phyloP scores from a whole-genome alignment of 64 coral and sea anemone species.

The Acropora tenuis region DNA sequence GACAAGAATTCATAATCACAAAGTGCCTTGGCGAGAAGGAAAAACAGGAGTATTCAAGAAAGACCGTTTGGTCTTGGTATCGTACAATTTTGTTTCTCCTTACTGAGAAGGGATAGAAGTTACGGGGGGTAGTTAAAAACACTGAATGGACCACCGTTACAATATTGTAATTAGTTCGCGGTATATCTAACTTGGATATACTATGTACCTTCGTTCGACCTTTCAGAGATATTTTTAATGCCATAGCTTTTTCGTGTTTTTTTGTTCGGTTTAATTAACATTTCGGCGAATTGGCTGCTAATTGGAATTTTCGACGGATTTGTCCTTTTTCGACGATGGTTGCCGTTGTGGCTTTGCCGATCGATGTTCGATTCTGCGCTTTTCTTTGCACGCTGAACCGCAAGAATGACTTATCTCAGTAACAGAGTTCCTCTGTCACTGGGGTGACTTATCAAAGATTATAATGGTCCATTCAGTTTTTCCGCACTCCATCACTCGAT shows the following conservation, averaged over 20 bases:
- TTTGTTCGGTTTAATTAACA: background rate
- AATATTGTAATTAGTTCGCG: background rate
- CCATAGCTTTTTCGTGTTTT: background rate
- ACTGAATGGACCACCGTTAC: background rate
- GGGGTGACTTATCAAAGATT: background rate
- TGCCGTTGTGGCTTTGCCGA: too few species aligned
- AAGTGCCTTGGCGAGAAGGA: background rate
- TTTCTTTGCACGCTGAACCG: background rate
- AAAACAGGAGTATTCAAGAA: background rate
- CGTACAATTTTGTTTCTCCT: background rate
- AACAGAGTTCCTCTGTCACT: background rate
- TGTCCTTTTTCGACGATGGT: background rate
- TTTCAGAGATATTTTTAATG: background rate
- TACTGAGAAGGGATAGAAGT: background rate
- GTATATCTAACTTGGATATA: background rate
- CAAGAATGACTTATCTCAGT: background rate
- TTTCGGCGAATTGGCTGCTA: background rate
- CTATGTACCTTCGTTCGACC: background rate
- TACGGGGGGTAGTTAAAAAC: background rate
- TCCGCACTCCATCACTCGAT: background rate
- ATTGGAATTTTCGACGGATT: background rate
- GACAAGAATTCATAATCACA: background rate
- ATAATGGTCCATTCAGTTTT: background rate
- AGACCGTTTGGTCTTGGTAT: background rate
- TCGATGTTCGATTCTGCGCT: background rate